Evolutionary conservation across 2,888 invertebrate species (phyloP).

Genomic region (Formica aserva): DNA sequence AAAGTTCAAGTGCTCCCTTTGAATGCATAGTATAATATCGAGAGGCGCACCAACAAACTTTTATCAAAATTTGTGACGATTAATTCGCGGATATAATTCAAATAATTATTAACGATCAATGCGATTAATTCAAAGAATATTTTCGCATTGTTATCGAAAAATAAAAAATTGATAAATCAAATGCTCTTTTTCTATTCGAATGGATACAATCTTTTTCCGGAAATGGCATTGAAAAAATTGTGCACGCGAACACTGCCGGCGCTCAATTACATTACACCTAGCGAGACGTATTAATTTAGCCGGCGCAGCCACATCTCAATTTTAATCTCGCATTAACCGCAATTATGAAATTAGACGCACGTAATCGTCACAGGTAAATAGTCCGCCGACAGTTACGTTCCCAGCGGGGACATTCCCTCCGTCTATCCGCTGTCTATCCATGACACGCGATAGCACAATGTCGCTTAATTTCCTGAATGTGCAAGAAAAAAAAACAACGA

Average conservation of each 20-base stretch:
- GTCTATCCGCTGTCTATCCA: slow-evolving; percentile 10
- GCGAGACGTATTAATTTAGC: slow-evolving; percentile 56
- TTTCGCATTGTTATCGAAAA: neutral
- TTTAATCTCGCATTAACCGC: slow-evolving; percentile 64
- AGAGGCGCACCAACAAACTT: neutral
- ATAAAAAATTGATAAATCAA: neutral
- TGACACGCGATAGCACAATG: slow-evolving; percentile 25
- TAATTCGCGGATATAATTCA: neutral
- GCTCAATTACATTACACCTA: slow-evolving; percentile 63
- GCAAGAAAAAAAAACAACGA: neutral
- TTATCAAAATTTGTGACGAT: neutral
- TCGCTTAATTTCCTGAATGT: slow-evolving; percentile 31
- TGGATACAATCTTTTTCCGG: slow-evolving; percentile 14
- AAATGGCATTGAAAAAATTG: slow-evolving; percentile 47
- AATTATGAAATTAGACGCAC: slow-evolving; percentile 63
- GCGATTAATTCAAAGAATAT: neutral
- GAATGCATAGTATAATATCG: neutral
- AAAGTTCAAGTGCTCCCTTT: neutral
- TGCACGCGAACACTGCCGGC: slow-evolving; percentile 53
- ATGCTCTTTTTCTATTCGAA: neutral
- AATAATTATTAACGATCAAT: neutral
- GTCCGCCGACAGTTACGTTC: slow-evolving; percentile 50
- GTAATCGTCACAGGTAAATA: slow-evolving; percentile 55
- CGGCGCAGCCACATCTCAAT: slow-evolving; percentile 64
- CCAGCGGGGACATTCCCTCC: slow-evolving; percentile 35